Evolutionary conservation across 2,113 vertebrate genomes (phyloP), one percentile per base, ranked within the genome.

Genomic region (Eleginops maclovinus): DNA sequence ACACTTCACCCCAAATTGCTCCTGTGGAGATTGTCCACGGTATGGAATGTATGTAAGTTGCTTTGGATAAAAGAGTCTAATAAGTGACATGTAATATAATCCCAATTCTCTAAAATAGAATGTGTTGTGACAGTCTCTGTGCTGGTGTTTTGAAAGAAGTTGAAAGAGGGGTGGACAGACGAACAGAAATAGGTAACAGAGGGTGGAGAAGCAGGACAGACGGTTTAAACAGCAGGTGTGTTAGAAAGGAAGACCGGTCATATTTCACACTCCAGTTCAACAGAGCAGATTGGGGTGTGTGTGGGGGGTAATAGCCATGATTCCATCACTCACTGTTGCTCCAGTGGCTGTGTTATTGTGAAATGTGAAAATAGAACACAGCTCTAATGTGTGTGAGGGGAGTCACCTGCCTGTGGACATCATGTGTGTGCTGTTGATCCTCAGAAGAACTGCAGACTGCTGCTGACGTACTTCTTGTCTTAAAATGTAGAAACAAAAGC

Each of bases 211-310:
- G 21, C 51, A 43, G 83, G 80, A 88, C 86, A 91, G 87, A 89
- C 64, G 79, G 83, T 89, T 68, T 51, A 76, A 89, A 83, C 89
- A 91, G 89, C 89, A 90, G 88, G 89, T 89, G 85, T 82, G 78
- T 89, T 90, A 83, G 79, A 87, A 85, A 82, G 75, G 83, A 67
- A 67, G 65, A 70, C 72, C 61, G 68, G 44, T 81, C 75, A 84
- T 82, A 89, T 87, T 87, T 91, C 82, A 88, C 83, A 82, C 81
- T 89, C 44, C 72, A 72, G 58, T 84, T 88, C 77, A 36, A 36
- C 31, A 50, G 86, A 74, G 68, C 41, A 40, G 70, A 47, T 17
- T 49, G 26, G 51, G n/a, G n/a, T n/a, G n/a, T n/a, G n/a, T n/a
- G n/a, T n/a, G 40, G 46, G 26, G 10, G 60, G 59, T 9, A 19